Base-by-base conservation (phyloP, 2,113 vertebrate species). In the Ctenodactylus gundi region DNA sequence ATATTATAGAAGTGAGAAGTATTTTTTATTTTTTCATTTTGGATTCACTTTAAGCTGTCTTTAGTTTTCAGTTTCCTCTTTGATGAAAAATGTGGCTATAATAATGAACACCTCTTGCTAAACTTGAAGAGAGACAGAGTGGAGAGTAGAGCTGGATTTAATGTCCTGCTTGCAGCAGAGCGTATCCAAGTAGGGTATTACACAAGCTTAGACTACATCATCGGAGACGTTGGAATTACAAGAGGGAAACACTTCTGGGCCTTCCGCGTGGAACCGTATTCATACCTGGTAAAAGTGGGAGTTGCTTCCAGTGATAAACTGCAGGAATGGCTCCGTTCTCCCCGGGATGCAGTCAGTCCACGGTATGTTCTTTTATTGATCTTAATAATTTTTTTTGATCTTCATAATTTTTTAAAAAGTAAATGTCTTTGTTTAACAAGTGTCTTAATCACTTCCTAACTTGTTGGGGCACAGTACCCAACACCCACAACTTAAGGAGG, bases 231-330 rank as follows among this genome's bases (percentile, higher is more conserved):
- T 0, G 99, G 99, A 23, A 98, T 99, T 97, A 98, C 98, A 58
- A 99, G 99, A 97, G 99, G 99, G 68, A 99, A 98, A 73, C 99
- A 99, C 97, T 99, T 99, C 84, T 99, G 99, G 99, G 99, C 99
- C 75, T 99, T 99, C 97, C 98, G 49, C 1, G 99, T 99, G 96
- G 99, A 99, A 73, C 98, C 99, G 0, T 98, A 98, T 90, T 99
- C 99, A 1, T 99, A 99, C 97, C 95, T 99, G 98, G 99, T 99
- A 23, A 99, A 99, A 98, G 99, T 98, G 23, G 99, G 99, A 12
- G 99, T 99, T 83, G 99, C 99, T 29, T 99, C 99, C 0, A 98
- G 99, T 75, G 98, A 98, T 58, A 99, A 99, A 97, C 98, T 99
- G 58, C 97, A 99, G 51, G 99, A 99, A 95, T 99, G 99, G 99